phyloP scores from a whole-genome alignment of 2,888 invertebrate species.

The Hirtodrosophila confusa region DNA sequence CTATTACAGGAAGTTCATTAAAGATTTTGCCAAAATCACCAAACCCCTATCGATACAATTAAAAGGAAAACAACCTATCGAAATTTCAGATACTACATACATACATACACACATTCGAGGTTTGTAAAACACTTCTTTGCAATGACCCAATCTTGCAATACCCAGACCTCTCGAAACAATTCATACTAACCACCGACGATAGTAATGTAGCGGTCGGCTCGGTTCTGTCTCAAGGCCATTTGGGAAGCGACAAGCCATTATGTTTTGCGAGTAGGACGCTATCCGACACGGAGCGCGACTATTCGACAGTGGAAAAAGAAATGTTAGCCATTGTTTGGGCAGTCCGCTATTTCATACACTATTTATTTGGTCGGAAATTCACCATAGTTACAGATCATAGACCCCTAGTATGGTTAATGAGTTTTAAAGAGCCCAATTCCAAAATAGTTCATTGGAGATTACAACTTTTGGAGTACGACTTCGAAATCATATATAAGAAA shows the following conservation, averaged over 20 bases:
- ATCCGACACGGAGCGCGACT: constrained; percentile 6
- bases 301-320: too few relatives aligned
- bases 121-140: constrained; percentile 8
- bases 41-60: constrained; percentile 12
- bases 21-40: constrained; percentile 11
- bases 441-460: too few relatives aligned
- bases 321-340: too few relatives aligned
- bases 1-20: constrained; percentile 13
- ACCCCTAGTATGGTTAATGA: too few relatives aligned
- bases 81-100: constrained; percentile 1
- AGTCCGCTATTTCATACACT: too few relatives aligned
- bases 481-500: too few relatives aligned
- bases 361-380: too few relatives aligned
- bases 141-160: constrained; percentile 15
- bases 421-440: too few relatives aligned
- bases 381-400: too few relatives aligned
- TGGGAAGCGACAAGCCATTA: constrained; percentile 22
- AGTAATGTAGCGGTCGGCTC: constrained; percentile 35
- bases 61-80: constrained; percentile 13
- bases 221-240: constrained; percentile 29
- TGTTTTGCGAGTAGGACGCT: constrained; percentile 27
- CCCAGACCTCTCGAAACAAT: constrained; percentile 39
- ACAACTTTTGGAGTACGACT: too few relatives aligned
- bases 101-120: constrained; percentile 13
- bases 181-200: constrained; percentile 35